phyloP scores from a whole-genome alignment of 2,113 vertebrate genomes.

The Reinhardtius hippoglossoides region DNA sequence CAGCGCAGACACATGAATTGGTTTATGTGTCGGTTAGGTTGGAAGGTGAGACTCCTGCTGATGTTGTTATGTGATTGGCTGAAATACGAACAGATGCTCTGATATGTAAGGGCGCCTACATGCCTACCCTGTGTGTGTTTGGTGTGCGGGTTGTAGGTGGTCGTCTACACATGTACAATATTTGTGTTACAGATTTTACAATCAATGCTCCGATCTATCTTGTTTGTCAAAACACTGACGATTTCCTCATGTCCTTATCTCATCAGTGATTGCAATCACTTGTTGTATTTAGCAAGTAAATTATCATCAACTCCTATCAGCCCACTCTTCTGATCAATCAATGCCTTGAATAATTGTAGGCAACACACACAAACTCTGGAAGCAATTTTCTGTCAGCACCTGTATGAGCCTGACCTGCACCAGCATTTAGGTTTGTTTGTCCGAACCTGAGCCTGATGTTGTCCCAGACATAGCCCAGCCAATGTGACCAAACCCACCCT shows the following conservation, averaged over 20 bases:
- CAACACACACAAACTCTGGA: not conserved
- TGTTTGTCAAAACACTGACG: slow-evolving; percentile 32
- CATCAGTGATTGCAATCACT: slow-evolving; percentile 50
- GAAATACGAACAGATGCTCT: slow-evolving; percentile 33
- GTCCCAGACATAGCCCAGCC: no score
- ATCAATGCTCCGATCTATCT: not conserved
- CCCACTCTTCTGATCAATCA: slow-evolving; percentile 25
- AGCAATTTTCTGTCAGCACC: not conserved
- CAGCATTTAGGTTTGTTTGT: no score
- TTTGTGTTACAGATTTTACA: slow-evolving; percentile 16
- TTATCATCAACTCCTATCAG: slow-evolving; percentile 38
- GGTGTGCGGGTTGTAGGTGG: not conserved
- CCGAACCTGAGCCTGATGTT: no score
- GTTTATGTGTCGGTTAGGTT: slow-evolving; percentile 10
- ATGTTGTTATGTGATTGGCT: slow-evolving; percentile 30
- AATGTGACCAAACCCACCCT: no score
- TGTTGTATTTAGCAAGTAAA: slow-evolving; percentile 37
- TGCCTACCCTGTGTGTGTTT: not conserved
- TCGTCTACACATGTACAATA: not conserved
- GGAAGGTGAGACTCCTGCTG: slow-evolving; percentile 19
- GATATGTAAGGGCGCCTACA: not conserved
- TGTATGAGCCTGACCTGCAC: no score
- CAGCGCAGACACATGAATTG: not conserved
- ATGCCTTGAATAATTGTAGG: slow-evolving; percentile 11
- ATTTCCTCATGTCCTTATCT: slow-evolving; percentile 39